phyloP scores from a whole-genome alignment of 2,888 invertebrate genomes.

The Eupithecia dodoneata region DNA sequence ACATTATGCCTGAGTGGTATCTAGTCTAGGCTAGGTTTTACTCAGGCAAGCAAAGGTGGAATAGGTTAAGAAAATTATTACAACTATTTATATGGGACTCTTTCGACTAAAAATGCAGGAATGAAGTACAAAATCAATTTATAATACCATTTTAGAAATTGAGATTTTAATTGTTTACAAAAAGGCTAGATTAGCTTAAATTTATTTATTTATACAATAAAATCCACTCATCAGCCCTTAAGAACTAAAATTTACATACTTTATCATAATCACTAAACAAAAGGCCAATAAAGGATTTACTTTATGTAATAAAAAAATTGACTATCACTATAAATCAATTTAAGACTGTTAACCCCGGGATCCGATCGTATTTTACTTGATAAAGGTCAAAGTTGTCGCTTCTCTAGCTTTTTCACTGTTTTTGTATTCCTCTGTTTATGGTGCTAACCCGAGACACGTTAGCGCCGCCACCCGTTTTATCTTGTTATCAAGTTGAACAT shows the following conservation, averaged over 20 bases:
- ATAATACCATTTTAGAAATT: neutral
- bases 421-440: neutral
- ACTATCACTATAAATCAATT: neutral
- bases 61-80: neutral
- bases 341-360: neutral
- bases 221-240: too few species aligned
- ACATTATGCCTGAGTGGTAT: neutral
- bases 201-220: too few species aligned
- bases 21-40: neutral
- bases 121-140: conserved; percentile 22
- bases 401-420: neutral
- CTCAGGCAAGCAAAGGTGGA: neutral
- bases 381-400: neutral
- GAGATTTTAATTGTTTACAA: neutral
- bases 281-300: too few species aligned
- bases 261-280: too few species aligned
- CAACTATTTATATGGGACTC: neutral
- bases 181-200: neutral
- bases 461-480: too few species aligned
- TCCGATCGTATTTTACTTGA: neutral
- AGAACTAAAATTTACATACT: too few species aligned
- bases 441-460: neutral
- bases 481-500: too few species aligned
- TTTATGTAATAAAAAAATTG: too few species aligned
- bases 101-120: neutral